These are phyloP conservation scores for Toxotes chatareus DNA, from an alignment of 2,113 vertebrate species.

Conservation along the genomic window DNA sequence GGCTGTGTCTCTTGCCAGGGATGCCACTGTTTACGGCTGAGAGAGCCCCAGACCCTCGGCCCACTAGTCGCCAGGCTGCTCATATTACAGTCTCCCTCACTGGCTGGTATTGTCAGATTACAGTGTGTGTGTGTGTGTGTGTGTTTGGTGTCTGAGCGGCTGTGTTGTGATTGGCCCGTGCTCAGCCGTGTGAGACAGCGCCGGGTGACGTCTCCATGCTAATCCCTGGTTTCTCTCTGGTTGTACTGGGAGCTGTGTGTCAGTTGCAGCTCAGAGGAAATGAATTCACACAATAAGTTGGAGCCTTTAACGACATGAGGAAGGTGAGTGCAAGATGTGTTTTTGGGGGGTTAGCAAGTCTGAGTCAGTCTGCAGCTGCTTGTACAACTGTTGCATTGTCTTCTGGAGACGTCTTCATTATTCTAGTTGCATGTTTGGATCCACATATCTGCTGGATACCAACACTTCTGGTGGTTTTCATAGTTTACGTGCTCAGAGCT, in stretches of 20 bases:
- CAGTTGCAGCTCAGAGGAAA: conserved; percentile 9
- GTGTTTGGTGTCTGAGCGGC: conserved; percentile 21
- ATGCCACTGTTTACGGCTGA: conserved; percentile 63
- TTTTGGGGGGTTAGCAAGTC: background rate
- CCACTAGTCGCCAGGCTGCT: conserved; percentile 63
- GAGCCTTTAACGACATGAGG: background rate
- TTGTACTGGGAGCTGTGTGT: conserved; percentile 30
- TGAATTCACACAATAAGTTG: background rate
- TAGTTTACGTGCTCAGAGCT: background rate
- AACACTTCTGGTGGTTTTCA: background rate
- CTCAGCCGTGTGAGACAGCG: conserved; percentile 50
- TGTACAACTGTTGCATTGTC: background rate
- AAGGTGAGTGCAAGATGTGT: conserved; percentile 49
- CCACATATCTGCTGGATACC: background rate
- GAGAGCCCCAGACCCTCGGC: conserved; percentile 47
- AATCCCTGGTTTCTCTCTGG: conserved; percentile 57
- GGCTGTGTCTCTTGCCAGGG: conserved; percentile 14
- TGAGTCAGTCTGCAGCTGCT: background rate
- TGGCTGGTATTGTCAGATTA: conserved; percentile 77
- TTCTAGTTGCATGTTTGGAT: background rate
- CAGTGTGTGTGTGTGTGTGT: conserved; percentile 43
- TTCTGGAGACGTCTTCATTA: background rate
- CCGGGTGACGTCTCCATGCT: conserved; percentile 64
- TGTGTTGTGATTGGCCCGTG: conserved; percentile 59
- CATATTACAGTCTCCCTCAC: conserved; percentile 75